These are phyloP conservation scores for Megalopta genalis DNA, from an alignment of 1,140 invertebrate genomes.

Conservation along the genomic window DNA sequence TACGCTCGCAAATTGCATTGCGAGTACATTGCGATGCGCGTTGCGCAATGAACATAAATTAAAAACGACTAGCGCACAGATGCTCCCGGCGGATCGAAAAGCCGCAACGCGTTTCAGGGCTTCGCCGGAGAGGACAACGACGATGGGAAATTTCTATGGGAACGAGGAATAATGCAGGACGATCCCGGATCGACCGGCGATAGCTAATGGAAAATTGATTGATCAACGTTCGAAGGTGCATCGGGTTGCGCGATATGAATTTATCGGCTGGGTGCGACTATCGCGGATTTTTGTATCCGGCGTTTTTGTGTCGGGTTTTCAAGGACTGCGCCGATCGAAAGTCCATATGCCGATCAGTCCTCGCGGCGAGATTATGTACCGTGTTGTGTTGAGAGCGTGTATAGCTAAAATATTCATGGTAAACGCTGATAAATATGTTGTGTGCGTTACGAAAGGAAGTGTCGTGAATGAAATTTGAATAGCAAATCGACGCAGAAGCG, in stretches of 20 bases:
- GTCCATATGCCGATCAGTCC: neutral
- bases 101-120: too few relatives aligned
- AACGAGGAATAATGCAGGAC: neutral
- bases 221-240: neutral
- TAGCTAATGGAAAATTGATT: neutral
- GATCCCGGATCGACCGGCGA: neutral
- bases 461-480: slow-evolving; percentile 33
- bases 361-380: neutral
- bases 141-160: neutral
- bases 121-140: too few relatives aligned
- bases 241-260: neutral
- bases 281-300: neutral
- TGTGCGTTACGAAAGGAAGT: slow-evolving; percentile 32
- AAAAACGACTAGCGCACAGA: too few relatives aligned
- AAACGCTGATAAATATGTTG: neutral
- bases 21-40: too few relatives aligned
- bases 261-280: neutral
- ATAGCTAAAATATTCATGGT: neutral
- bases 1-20: too few relatives aligned
- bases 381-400: neutral
- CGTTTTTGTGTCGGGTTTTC: neutral
- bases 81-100: too few relatives aligned
- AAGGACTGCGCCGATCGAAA: neutral
- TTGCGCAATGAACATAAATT: too few relatives aligned
- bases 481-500: slow-evolving; percentile 6